These are phyloP conservation scores for Lichenostomus cassidix DNA, from an alignment of 2,113 vertebrate species.

Conservation along the genomic window DNA sequence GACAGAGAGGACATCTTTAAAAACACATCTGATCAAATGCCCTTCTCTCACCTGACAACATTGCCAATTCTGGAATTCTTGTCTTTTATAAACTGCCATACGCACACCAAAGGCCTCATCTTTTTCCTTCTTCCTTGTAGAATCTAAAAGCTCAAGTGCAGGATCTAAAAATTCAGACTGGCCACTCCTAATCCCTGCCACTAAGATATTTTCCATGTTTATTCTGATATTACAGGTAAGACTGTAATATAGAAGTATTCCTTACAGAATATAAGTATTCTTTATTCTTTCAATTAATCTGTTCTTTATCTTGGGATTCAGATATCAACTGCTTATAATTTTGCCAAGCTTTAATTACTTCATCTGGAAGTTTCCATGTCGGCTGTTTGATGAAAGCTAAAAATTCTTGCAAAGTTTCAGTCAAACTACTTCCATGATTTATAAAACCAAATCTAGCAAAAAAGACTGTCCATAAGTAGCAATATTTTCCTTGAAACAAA, in stretches of 20 bases:
- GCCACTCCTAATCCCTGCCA: neutral
- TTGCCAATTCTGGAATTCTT: neutral
- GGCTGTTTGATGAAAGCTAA: neutral
- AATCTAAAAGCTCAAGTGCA: neutral
- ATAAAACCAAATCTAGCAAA: neutral
- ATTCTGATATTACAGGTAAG: neutral
- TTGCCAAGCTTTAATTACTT: neutral
- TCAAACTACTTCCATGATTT: neutral
- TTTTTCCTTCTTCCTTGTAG: neutral
- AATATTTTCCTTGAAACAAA: neutral
- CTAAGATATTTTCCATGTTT: neutral
- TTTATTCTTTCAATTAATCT: neutral
- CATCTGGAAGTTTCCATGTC: neutral
- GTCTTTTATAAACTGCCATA: neutral
- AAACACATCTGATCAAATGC: neutral
- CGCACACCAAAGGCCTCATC: neutral
- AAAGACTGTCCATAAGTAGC: neutral
- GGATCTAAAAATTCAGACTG: neutral
- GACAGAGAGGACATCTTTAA: neutral
- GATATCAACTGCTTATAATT: neutral
- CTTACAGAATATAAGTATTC: neutral
- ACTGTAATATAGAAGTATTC: neutral
- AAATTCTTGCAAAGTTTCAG: neutral
- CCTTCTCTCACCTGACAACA: neutral
- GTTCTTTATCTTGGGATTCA: neutral